Base-by-base conservation (phyloP, 1,140 invertebrate species). In the Platyscapa corneri region DNA sequence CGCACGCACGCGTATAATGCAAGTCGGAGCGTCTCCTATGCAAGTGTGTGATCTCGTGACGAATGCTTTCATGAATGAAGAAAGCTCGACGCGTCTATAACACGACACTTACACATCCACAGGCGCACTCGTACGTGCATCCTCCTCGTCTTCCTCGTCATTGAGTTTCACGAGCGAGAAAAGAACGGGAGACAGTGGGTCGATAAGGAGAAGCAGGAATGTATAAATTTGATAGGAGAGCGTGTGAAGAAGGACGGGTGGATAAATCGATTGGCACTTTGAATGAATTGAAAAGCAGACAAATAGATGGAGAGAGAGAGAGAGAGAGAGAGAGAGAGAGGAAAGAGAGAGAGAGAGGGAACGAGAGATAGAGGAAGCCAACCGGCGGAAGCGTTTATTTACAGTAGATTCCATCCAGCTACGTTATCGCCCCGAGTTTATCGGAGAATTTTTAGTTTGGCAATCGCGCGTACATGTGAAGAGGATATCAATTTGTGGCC, bases 401-500 rank as follows among this genome's bases (percentile, higher is more conserved):
- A 89, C 86, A 85, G 82, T 86, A 88, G 76, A 87, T 87, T 90
- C 86, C 64, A 78, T 86, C 79, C 72, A 84, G 87, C 90, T 89
- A 89, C 23, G 53, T 75, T 82, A 82, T 82, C 81, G 34, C 30
- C 10, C 23, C 14, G 70, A 60, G 49, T 82, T 82, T 82, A 82
- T 91, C 88, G 81, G 84, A 77, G 78, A 81, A 81, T 39, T 64
- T 82, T 76, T 72, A 37, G 78, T 85, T 74, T 49, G 42, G 42
- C 49, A 56, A 42, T 53, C 49, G 5, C 32, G 16, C 34, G n/a
- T 34, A 77, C 6, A 65, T 39, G 60, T 37, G 49, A 42, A 49
- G 42, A 37, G 30, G 82, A 87, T 91, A 91, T 91, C 89, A 90
- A 90, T 90, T n/a, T n/a, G n/a, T n/a, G n/a, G n/a, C n/a, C n/a